Conservation (phyloP, 1,140 invertebrate species). For the Anagrus nilaparvatae region DNA sequence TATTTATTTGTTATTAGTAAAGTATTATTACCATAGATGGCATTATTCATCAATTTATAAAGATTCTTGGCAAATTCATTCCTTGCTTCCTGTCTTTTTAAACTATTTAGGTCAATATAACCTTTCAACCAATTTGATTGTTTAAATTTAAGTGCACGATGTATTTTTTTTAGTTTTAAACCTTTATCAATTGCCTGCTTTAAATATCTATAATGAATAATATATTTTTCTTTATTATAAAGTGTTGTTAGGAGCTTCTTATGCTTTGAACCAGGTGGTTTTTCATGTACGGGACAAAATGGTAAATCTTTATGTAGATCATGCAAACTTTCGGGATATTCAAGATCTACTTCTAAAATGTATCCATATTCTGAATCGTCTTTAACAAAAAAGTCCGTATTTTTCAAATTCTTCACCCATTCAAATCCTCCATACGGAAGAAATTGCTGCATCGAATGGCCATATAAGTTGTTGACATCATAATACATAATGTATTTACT, state of each 20-base stretch:
- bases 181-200: constrained; percentile 26
- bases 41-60: constrained; percentile 33
- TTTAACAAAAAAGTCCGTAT: too few species aligned
- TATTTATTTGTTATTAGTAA: not conserved
- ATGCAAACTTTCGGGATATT: constrained; percentile 12
- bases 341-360: constrained; percentile 12
- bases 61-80: constrained; percentile 27
- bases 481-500: too few species aligned
- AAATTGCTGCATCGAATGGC: constrained; percentile 37
- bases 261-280: constrained; percentile 13
- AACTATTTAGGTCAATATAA: constrained; percentile 35
- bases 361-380: too few species aligned
- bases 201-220: constrained; percentile 32
- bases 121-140: constrained; percentile 30
- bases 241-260: constrained; percentile 20
- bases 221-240: constrained; percentile 26
- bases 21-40: constrained; percentile 31
- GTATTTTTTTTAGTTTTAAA: constrained; percentile 27
- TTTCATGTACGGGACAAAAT: constrained; percentile 16
- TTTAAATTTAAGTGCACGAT: constrained; percentile 30
- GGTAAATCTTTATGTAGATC: constrained; percentile 24
- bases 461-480: constrained; percentile 49
- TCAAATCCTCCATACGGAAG: constrained; percentile 37
- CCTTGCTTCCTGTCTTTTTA: constrained; percentile 20
- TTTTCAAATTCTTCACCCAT: constrained; percentile 25